phyloP scores from a whole-genome alignment of 1,140 invertebrate genomes.

The Diprion similis region DNA sequence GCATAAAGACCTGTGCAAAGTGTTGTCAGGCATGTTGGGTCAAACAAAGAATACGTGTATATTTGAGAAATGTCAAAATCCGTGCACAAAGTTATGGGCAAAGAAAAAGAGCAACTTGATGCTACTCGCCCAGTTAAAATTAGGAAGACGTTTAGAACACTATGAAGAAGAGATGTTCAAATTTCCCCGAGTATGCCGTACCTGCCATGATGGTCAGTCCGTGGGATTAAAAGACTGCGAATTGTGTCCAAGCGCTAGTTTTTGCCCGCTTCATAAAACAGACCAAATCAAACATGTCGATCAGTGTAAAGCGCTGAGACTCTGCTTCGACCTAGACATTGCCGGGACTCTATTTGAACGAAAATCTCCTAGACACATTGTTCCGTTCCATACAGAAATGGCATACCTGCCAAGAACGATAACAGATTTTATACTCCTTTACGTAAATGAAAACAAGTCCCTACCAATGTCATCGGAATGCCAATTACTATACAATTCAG shows the following conservation, averaged over 20 bases:
- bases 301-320: conserved; percentile 31
- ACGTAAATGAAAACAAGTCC: conserved; percentile 30
- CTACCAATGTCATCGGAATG: conserved; percentile 28
- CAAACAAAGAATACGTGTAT: conserved; percentile 15
- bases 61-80: conserved; percentile 23
- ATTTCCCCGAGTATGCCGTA: conserved; percentile 40
- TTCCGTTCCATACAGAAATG: conserved; percentile 31
- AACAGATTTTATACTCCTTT: conserved; percentile 39
- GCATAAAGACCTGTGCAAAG: conserved; percentile 46
- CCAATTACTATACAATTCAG: conserved; percentile 31
- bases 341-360: conserved; percentile 25
- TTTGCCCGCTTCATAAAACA: conserved; percentile 37
- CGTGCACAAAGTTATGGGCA: conserved; percentile 29
- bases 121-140: conserved; percentile 35
- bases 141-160: conserved; percentile 32
- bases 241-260: conserved; percentile 39
- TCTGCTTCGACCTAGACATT: conserved; percentile 39
- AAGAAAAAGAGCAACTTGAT: conserved; percentile 43
- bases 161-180: conserved; percentile 49
- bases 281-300: conserved; percentile 29
- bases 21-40: conserved; percentile 30
- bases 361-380: conserved; percentile 30
- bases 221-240: conserved; percentile 37
- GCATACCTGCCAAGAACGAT: conserved; percentile 38
- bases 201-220: conserved; percentile 38